These are phyloP conservation scores for Vesta saturnalis DNA, from an alignment of 2,888 invertebrate genomes.

Conservation along the genomic window DNA sequence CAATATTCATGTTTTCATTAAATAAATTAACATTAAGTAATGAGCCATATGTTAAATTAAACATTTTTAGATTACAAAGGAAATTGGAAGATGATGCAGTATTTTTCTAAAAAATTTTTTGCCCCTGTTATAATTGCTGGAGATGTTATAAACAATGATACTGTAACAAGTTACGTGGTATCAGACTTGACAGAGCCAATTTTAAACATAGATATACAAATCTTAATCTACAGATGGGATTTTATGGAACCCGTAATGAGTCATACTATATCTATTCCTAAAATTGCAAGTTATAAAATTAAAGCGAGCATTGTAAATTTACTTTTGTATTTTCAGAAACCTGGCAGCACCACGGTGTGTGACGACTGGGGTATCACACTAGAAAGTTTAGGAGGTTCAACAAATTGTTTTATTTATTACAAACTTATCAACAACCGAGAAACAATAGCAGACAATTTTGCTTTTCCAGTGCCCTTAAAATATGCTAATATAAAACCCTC, in stretches of 20 bases:
- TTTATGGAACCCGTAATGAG: constrained; percentile 45
- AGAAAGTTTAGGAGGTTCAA: too few relatives aligned
- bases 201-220: constrained; percentile 62
- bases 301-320: too few relatives aligned
- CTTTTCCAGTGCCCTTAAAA: constrained; percentile 72
- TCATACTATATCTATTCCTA: not conserved
- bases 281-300: too few relatives aligned
- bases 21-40: not conserved
- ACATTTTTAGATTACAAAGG: constrained; percentile 54
- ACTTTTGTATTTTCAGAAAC: too few relatives aligned
- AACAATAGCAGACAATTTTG: constrained; percentile 68
- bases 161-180: constrained; percentile 70
- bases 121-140: constrained; percentile 76
- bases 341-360: too few relatives aligned
- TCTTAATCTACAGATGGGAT: constrained; percentile 69
- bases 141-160: constrained; percentile 61
- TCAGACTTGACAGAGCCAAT: constrained; percentile 65
- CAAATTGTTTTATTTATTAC: constrained; percentile 61
- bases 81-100: constrained; percentile 72
- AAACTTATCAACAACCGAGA: constrained; percentile 64
- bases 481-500: constrained; percentile 58
- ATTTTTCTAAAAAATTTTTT: constrained; percentile 88
- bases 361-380: constrained; percentile 2
- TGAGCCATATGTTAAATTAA: not conserved
- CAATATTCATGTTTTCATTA: not conserved